phyloP scores from a whole-genome alignment of 2,113 vertebrate species.

The Ailurus styani region DNA sequence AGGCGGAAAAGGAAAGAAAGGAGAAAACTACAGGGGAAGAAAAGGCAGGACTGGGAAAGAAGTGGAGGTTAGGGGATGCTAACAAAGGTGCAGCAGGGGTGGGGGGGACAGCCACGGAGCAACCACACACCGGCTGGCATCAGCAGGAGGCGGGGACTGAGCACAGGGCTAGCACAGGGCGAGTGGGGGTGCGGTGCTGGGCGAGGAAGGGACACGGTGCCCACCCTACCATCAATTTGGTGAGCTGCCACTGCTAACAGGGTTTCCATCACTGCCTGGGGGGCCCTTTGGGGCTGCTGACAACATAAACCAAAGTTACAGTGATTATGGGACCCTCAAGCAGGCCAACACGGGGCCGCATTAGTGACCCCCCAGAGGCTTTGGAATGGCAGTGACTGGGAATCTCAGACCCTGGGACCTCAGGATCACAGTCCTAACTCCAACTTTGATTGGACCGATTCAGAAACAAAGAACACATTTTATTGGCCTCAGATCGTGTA shows the following conservation, averaged over 20 bases:
- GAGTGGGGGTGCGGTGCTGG: not conserved
- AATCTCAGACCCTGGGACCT: not conserved
- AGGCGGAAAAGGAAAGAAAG: not conserved
- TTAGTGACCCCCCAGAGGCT: not conserved
- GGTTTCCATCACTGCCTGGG: conserved; percentile 58
- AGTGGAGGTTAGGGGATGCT: not conserved
- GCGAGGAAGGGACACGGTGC: not conserved
- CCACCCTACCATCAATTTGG: conserved; percentile 70
- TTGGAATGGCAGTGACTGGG: not conserved
- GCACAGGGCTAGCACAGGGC: not conserved
- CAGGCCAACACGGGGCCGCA: not conserved
- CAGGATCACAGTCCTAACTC: not conserved
- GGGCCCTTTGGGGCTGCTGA: conserved; percentile 51
- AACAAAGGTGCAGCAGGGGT: not conserved
- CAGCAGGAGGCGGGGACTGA: not conserved
- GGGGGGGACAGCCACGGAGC: not conserved
- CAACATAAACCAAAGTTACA: conserved; percentile 70
- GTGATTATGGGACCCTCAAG: not conserved
- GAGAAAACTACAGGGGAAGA: not conserved
- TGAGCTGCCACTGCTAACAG: conserved; percentile 62
- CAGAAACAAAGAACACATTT: not conserved
- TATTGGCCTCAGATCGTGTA: not conserved
- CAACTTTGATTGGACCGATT: not conserved
- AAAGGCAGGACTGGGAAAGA: not conserved
- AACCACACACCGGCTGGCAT: not conserved